Evolutionary conservation across 2,888 invertebrate species (phyloP).

Genomic region (Habrosyne pyritoides): DNA sequence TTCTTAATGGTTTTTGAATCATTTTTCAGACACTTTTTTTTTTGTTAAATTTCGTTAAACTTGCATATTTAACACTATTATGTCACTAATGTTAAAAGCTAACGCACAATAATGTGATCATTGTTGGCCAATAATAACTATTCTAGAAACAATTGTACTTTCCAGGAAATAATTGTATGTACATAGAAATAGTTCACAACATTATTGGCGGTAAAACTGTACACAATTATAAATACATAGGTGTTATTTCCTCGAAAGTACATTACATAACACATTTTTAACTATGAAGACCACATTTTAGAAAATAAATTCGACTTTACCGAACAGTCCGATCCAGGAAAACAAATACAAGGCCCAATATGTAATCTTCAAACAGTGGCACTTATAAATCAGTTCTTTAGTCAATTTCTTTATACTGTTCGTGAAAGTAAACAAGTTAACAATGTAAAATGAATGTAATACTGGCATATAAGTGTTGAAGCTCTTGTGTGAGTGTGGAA

Average conservation of each 20-base stretch:
- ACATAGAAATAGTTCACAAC: conserved; percentile 26
- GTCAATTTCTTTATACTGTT: conserved; percentile 49
- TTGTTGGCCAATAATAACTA: conserved; percentile 56
- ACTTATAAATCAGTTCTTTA: conserved; percentile 73
- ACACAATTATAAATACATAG: conserved; percentile 18
- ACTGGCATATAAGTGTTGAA: conserved; percentile 61
- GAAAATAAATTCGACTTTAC: conserved; percentile 17
- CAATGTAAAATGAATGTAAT: conserved; percentile 31
- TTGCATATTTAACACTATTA: conserved; percentile 76
- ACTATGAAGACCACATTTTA: conserved; percentile 22
- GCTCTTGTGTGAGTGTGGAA: conserved; percentile 74
- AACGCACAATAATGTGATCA: conserved; percentile 62
- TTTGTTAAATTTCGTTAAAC: conserved; percentile 63
- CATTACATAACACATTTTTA: conserved; percentile 35
- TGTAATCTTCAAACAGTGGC: conserved; percentile 57
- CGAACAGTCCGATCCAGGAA: conserved; percentile 20
- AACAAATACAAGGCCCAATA: conserved; percentile 55
- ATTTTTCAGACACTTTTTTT: conserved; percentile 51
- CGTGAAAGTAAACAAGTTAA: conserved; percentile 22
- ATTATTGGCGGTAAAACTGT: conserved; percentile 28
- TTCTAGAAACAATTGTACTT: conserved; percentile 39
- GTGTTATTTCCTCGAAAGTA: conserved; percentile 34
- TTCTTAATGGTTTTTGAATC: conserved; percentile 43
- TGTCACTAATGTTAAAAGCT: conserved; percentile 83
- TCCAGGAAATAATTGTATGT: conserved; percentile 26